phyloP scores from a whole-genome alignment of 2,113 vertebrate species.

The Syngnathus typhle region DNA sequence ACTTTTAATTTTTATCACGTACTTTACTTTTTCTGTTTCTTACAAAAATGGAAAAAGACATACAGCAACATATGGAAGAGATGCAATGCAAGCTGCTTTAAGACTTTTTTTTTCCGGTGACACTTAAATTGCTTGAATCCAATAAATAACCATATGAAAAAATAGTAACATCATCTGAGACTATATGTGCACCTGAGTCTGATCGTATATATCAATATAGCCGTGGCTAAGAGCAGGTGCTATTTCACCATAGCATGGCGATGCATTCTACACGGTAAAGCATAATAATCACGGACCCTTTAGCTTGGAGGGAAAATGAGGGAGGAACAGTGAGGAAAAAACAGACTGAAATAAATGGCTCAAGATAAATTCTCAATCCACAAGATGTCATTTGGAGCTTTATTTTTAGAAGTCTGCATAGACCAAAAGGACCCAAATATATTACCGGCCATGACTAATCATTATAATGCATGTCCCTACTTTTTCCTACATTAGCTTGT shows the following conservation, averaged over 20 bases:
- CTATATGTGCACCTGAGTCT: conserved; percentile 34
- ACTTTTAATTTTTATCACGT: not conserved
- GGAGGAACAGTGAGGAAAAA: conserved; percentile 7
- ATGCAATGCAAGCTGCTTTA: not conserved
- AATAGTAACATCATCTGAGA: conserved; percentile 53
- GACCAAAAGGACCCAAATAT: conserved; percentile 57
- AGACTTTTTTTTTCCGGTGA: conserved; percentile 9
- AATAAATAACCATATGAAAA: conserved; percentile 62
- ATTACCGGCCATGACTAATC: conserved; percentile 54
- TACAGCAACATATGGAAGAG: not conserved
- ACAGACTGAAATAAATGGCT: conserved; percentile 30
- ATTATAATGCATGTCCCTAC: conserved; percentile 51
- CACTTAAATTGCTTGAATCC: conserved; percentile 8
- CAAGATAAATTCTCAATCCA: conserved; percentile 42
- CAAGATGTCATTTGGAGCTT: conserved; percentile 47
- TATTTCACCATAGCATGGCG: conserved; percentile 39
- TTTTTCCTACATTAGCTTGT: conserved; percentile 48
- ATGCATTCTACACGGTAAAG: conserved; percentile 36
- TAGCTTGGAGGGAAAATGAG: conserved; percentile 26
- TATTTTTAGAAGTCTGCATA: conserved; percentile 55
- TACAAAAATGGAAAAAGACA: not conserved
- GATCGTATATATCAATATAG: conserved; percentile 27
- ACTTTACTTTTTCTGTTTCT: not conserved
- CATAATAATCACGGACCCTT: conserved; percentile 57
- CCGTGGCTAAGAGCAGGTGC: conserved; percentile 41